phyloP scores from a whole-genome alignment of 2,888 invertebrate species.

The Hybos culiciformis region DNA sequence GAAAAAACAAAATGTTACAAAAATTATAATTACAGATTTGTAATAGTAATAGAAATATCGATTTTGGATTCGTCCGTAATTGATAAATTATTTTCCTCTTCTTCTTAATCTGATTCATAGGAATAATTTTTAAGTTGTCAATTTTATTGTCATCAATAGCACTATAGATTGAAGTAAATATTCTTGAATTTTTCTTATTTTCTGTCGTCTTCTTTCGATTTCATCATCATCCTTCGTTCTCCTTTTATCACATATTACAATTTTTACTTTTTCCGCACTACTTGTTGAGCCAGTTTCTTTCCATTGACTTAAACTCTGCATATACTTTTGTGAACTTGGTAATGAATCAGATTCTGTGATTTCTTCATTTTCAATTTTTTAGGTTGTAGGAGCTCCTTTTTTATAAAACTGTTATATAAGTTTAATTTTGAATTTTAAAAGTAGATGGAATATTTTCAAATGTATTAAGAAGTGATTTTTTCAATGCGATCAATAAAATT shows the following conservation, averaged over 20 bases:
- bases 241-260: slow-evolving; percentile 20
- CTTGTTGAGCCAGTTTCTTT: slow-evolving; percentile 28
- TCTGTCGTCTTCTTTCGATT: slow-evolving; percentile 22
- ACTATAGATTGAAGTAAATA: slow-evolving; percentile 23
- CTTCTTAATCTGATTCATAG: slow-evolving; percentile 18
- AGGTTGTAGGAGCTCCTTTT: slow-evolving; percentile 30
- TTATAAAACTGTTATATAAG: slow-evolving; percentile 23
- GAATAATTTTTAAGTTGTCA: slow-evolving; percentile 15
- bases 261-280: slow-evolving; percentile 16
- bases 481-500: slow-evolving; percentile 59
- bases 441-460: slow-evolving; percentile 54
- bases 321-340: slow-evolving; percentile 29
- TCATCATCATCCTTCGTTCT: slow-evolving; percentile 25
- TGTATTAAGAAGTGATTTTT: slow-evolving; percentile 48
- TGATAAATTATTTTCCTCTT: slow-evolving; percentile 12
- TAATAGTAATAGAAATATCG: slow-evolving; percentile 5
- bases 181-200: slow-evolving; percentile 30
- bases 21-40: neutral
- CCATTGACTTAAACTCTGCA: slow-evolving; percentile 30
- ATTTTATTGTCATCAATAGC: slow-evolving; percentile 1
- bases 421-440: slow-evolving; percentile 42
- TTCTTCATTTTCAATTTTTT: slow-evolving; percentile 24
- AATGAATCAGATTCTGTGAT: slow-evolving; percentile 36
- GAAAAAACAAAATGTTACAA: neutral
- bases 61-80: neutral